Evolutionary conservation across 1,140 invertebrate species (phyloP), one percentile per base, ranked within the genome.

Genomic region (Mamestra configurata): DNA sequence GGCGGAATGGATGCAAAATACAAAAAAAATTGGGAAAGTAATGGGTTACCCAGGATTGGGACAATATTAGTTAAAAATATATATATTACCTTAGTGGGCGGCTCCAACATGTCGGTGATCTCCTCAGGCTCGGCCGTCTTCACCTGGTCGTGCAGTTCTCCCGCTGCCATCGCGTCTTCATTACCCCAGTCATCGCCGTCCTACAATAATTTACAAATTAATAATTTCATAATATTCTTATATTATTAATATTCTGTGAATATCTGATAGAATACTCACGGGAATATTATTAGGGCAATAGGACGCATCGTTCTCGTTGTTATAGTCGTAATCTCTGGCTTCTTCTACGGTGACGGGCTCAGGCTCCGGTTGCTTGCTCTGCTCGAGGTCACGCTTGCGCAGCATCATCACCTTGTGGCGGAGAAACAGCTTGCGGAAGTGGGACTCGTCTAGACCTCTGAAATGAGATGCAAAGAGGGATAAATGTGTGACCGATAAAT

Each of bases 271-370:
- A 27, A 43, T 78, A 87, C 86, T 79, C 20, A 94, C 92, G 76
- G 90, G 90, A 15, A 91, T 79, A 66, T 90, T 85, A 46, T 93
- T 90, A 1, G 93, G 93, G 81, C 93, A 95, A 86, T 95, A 96
- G 0, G 93, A 95, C 0, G 87, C 93, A 73, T 96, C 96, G 80
- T 96, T 94, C 31, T 95, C 95, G 85, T 96, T 96, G 77, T 95
- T 89, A 77, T 95, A 95, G 86, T 96, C 92, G 79, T 96, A 96
- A 68, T 95, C 92, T 27, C 90, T 85, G 3, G 89, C 82, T 55
- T 94, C 90, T 7, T 92, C 92, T 3, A 90, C 86, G 0, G 88
- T 85, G 35, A 92, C 70, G 0, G 90, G 89, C 73, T 89, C 90
- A 0, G 85, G 75, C 31, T 78, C 81, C 7, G 80, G 79, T 7